phyloP scores from a whole-genome alignment of 2,113 vertebrate genomes.

The Pluvialis apricaria region DNA sequence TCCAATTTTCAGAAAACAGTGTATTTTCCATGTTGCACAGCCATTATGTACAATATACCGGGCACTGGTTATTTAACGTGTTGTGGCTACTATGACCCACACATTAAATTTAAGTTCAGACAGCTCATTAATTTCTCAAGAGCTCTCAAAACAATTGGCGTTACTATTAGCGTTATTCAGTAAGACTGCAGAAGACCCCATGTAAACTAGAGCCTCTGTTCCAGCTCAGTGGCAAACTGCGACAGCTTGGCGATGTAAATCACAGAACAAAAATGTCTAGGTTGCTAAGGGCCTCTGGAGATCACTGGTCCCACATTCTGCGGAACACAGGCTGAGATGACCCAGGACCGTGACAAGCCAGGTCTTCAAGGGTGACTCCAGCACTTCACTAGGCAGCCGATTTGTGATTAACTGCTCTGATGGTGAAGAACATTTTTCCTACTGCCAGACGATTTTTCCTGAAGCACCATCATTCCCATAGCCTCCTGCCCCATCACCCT shows the following conservation, averaged over 20 bases:
- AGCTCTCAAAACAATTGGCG: not conserved
- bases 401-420: not conserved
- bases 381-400: not conserved
- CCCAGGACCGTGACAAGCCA: not conserved
- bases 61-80: not conserved
- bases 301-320: not conserved
- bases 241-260: not conserved
- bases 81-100: not conserved
- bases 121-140: not conserved
- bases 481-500: fast-evolving
- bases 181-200: fast-evolving
- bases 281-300: not conserved
- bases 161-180: not conserved
- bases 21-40: not conserved
- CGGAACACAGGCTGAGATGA: not conserved
- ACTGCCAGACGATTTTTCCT: not conserved
- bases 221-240: not conserved
- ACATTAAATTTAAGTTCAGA: not conserved
- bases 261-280: fast-evolving
- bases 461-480: not conserved
- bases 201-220: not conserved
- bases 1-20: not conserved
- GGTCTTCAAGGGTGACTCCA: not conserved
- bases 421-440: fast-evolving
- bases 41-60: not conserved